Evolutionary conservation across 2,113 vertebrate genomes (phyloP), one percentile per base, ranked within the genome.

Genomic region (Petaurus breviceps): DNA sequence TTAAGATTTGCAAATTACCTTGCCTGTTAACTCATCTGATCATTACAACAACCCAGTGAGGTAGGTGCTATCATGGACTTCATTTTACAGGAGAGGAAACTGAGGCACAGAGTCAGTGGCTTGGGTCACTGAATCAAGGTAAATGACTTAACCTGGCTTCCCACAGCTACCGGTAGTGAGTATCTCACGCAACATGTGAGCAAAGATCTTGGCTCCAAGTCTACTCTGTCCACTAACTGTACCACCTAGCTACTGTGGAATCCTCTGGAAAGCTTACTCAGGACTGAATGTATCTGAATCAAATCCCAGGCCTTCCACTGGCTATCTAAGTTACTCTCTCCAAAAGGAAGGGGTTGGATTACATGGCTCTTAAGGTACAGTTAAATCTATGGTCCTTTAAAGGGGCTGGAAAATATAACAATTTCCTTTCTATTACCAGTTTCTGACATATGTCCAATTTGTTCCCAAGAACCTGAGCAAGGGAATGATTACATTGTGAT

Each of bases 381-480:
- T n/a, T 43, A 84, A 22, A 84, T 84, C 19, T 84, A 7, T 43
- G 16, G 23, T 43, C n/a, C 19, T 84, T 84, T 84, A 84, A 84
- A 19, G 68, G 19, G 19, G n/a, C 16, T 84, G 19, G n/a, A 84
- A 84, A 43, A 68, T 10, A 37, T 37, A 68, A 68, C 31, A 68
- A 68, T 68, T 68, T 28, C 31, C 57, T 61, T 31, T 68, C 31
- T 37, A 37, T 23, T 43, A 43, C n/a, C 68, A 51, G 68, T 94
- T 96, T 96, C 94, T 96, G 24, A 49, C 7, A 68, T n/a, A 53
- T 47, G 19, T 61, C 92, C 92, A 11, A 53, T 90, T 92, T 91
- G 8, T 95, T 93, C n/a, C 90, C 89, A 93, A 84, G 55, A 92
- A 93, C n/a, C 37, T 28, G 0, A 53, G 47, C 28, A 89, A 91